phyloP scores from a whole-genome alignment of 2,888 invertebrate genomes.

The Troglohyphantes excavatus region DNA sequence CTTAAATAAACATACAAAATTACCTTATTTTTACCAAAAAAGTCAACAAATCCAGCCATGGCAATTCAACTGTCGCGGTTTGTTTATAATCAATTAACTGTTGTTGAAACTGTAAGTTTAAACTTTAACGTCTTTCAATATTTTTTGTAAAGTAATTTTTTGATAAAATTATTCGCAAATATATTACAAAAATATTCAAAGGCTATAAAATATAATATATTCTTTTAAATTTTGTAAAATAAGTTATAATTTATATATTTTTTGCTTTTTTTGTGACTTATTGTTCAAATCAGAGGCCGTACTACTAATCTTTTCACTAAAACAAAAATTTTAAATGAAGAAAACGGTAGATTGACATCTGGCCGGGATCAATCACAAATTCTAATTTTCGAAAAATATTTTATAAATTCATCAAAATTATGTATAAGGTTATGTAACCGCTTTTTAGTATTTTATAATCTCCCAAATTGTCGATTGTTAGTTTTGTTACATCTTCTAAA shows the following conservation, averaged over 20 bases:
- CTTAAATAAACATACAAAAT: background rate
- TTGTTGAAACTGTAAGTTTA: background rate
- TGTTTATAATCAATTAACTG: slow-evolving; percentile 58
- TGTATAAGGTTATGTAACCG: slow-evolving; percentile 17
- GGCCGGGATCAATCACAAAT: slow-evolving; percentile 34
- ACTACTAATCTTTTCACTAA: slow-evolving; percentile 38
- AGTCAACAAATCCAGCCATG: slow-evolving; percentile 73
- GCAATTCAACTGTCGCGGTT: slow-evolving; percentile 48
- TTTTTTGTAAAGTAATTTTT: background rate
- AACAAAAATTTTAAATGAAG: slow-evolving; percentile 69
- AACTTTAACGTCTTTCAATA: background rate
- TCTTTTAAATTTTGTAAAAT: background rate
- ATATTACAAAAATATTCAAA: background rate
- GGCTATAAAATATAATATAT: background rate
- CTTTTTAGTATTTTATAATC: slow-evolving; percentile 30
- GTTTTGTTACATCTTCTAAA: background rate
- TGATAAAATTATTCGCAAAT: background rate
- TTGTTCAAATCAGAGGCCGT: background rate
- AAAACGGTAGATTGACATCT: slow-evolving; percentile 57
- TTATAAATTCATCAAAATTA: background rate
- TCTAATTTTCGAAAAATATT: background rate
- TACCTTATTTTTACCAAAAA: slow-evolving; percentile 71
- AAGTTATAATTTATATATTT: background rate
- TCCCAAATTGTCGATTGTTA: background rate
- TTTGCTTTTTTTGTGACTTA: background rate